Evolutionary conservation across 1,140 invertebrate genomes (phyloP).

Genomic region (Diorhabda sublineata): DNA sequence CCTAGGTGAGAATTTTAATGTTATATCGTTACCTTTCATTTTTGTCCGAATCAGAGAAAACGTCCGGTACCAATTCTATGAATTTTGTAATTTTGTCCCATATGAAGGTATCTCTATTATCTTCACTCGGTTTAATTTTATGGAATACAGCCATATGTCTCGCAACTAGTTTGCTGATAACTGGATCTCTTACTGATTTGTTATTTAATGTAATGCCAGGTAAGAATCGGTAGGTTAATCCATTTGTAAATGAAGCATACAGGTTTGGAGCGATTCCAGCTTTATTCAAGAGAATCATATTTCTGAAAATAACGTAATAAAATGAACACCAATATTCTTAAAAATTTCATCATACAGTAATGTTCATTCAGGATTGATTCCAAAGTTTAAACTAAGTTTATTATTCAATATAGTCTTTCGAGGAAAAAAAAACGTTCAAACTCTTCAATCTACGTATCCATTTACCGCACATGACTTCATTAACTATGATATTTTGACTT

Average conservation of each 20-base stretch:
- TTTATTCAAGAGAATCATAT: conserved; percentile 64
- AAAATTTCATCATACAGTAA: no score
- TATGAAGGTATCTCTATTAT: conserved; percentile 56
- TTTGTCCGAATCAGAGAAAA: conserved; percentile 58
- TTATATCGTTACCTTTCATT: conserved; percentile 43
- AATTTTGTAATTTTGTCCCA: conserved; percentile 75
- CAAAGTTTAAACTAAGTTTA: no score
- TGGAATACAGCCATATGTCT: conserved; percentile 78
- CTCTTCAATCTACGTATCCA: no score
- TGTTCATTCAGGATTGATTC: no score
- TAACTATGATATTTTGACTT: no score
- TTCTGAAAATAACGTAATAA: conserved; percentile 51
- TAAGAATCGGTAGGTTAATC: conserved; percentile 88
- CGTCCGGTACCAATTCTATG: conserved; percentile 65
- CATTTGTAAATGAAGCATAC: conserved; percentile 91
- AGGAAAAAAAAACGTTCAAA: no score
- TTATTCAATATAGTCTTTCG: no score
- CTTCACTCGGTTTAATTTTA: conserved; percentile 51
- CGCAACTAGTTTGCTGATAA: conserved; percentile 73
- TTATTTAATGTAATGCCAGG: conserved; percentile 74
- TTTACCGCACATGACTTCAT: no score
- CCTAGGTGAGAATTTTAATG: no score
- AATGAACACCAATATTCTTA: not conserved
- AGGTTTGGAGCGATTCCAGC: conserved; percentile 77
- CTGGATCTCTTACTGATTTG: conserved; percentile 62